Base-by-base conservation (phyloP, 2,888 invertebrate genomes). In the Zaprionus obscuricornis region DNA sequence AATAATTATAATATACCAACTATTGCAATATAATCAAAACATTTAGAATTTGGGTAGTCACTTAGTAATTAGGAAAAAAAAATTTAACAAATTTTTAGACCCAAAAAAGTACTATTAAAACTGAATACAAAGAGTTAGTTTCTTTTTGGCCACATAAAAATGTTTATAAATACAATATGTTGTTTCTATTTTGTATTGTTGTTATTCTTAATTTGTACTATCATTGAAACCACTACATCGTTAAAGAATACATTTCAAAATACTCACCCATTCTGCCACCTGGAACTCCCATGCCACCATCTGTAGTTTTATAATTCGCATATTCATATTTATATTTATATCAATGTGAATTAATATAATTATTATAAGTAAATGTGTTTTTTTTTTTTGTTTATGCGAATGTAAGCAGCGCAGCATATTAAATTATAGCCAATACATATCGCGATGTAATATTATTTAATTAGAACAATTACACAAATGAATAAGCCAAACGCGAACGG, bases 221-320 rank as follows among this genome's bases (percentile, higher is more conserved):
- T n/a, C n/a, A 42, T 27, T 11, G 34, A 13, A 10, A 55, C 78
- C 63, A 36, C 39, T 55, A 36, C 43, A 58, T 66, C 66, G 29
- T 20, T 39, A 37, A 54, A 49, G 37, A 49, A 66, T 34, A 22
- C 18, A 62, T 49, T 62, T 27, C 45, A 56, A 54, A 36, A 75
- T 89, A 89, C 89, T 89, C 88, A 89, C 89, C 89, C 88, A 89
- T 88, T 89, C 89, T 88, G 83, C 88, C 88, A 88, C 88, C 88
- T 68, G 88, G 81, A 79, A 85, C 87, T 62, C 88, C 84, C 88
- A 88, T 88, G 85, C 88, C 88, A 88, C 88, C 88, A 85, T 88
- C 87, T 88, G 81, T 74, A 66, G 81, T 77, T 76, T 79, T 72
- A 58, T 63, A 72, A 66, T 66, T 79, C 71, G 59, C 59, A 72